phyloP scores from a whole-genome alignment of 2,113 vertebrate species.

The Carassius gibelio region DNA sequence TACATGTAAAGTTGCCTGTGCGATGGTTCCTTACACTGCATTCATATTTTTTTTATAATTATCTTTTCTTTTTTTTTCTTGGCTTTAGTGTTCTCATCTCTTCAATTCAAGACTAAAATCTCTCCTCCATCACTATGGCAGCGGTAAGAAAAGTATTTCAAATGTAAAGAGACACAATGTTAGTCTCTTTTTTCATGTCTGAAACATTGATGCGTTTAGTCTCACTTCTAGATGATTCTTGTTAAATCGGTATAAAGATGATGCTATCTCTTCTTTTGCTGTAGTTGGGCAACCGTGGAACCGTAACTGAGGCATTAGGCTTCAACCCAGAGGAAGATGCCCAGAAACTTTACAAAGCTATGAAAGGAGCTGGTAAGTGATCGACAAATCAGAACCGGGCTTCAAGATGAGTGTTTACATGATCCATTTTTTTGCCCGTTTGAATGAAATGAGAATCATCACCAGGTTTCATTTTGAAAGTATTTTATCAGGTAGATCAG shows the following conservation, averaged over 20 bases:
- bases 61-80: constrained; percentile 3
- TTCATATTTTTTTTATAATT: neutral
- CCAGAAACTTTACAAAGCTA: constrained; percentile 83
- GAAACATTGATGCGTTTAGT: neutral
- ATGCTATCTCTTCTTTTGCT: neutral
- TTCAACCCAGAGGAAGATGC: constrained; percentile 84
- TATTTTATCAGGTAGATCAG: neutral
- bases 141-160: constrained; percentile 66
- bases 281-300: constrained; percentile 79
- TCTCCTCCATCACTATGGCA: constrained; percentile 68
- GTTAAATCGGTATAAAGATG: neutral
- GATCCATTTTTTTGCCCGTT: too few species aligned
- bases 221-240: neutral
- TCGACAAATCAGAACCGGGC: neutral
- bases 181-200: neutral
- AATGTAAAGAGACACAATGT: too few species aligned
- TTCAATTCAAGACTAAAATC: neutral
- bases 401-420: neutral
- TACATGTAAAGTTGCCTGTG: neutral
- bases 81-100: constrained; percentile 57
- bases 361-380: constrained; percentile 93
- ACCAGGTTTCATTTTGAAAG: too few species aligned
- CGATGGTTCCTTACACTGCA: neutral
- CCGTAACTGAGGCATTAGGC: constrained; percentile 78
- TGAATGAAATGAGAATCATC: too few species aligned